Base-by-base conservation (phyloP, 2,888 invertebrate genomes). In the Drosophila multiciliata region DNA sequence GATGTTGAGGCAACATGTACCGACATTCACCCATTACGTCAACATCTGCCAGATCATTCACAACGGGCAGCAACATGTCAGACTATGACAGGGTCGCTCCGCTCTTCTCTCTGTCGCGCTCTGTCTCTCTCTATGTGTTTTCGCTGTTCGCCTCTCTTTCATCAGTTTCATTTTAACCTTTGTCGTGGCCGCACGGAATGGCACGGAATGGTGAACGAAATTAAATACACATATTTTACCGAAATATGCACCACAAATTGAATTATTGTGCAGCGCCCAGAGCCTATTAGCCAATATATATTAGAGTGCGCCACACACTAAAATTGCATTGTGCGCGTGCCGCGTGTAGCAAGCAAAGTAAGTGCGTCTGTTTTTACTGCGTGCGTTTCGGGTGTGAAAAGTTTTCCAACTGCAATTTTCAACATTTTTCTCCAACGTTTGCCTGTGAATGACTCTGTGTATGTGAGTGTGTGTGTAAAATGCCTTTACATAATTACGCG, bases 401-500 rank as follows among this genome's bases (percentile, higher is more conserved):
- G 79, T 84, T 84, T 84, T 89, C 57, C 81, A 45, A 87, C 89
- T 87, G 90, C 85, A 86, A 82, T 87, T 78, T 78, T 78, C 67
- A 80, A 78, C 80, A 82, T 85, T 86, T 84, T 89, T 82, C 78
- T 87, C 73, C 74, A 75, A 75, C 69, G 57, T 55, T 26, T 32
- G 57, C 57, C 42, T 42, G 57, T 57, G 57, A 29, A 61, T 73
- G 58, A 42, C 68, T 70, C 59, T 50, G 67, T 68, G 36, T 55
- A 48, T 62, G 55, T 52, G 57, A 50, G 64, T 73, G 70, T 55
- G 57, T 55, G 64, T 61, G 71, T 82, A 77, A 85, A 87, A 83
- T 90, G 75, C 87, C 90, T 87, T 87, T 87, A 87, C 87, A 87
- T 87, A 87, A 87, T 88, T 85, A 81, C 58, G 64, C 61, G 50